Evolutionary conservation across 1,140 invertebrate genomes (phyloP), one percentile per base, ranked within the genome.

Genomic region (Magallana ariakensis): DNA sequence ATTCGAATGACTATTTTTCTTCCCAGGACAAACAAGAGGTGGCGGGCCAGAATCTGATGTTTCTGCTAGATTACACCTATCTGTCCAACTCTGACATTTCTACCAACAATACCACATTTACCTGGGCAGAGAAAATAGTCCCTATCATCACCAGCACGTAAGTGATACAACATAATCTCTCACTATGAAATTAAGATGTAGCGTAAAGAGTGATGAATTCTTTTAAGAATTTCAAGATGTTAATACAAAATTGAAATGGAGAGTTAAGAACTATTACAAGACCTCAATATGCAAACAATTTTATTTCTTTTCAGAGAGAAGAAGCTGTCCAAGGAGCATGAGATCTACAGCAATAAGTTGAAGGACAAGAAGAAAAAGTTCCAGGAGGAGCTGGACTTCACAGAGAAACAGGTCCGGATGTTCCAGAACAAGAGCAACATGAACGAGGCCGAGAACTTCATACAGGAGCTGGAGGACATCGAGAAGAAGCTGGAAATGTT

Each of bases 61-160:
- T 98, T 92, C 94, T 98, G 0, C 96, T 97, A 94, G 95, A 97
- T 60, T 96, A 97, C 94, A 96, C 97, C n/a, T 95, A 96, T 89
- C 94, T 97, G 26, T 89, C 94, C 54, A 94, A 96, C 85, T 97
- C 98, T 82, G 97, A 98, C 91, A 96, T 98, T 80, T 95, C 96
- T 80, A 94, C 98, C 53, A 98, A 98, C 94, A 96, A 96, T 13
- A 96, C 97, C 87, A 97, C 98, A 11, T 97, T 98, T 93, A 96
- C 97, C 15, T 98, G 98, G 97, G 97, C 97, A 0, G 96, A 97
- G 80, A 97, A 98, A 88, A 97, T 99, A 96, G 97, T 98, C 90
- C 96, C 96, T n/a, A 97, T 98, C 3, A 96, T 99, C 89, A 97
- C 97, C 90, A 95, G 89, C 94, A 97, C 75, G 96, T 96, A 90